A percentile compares a stretch with the other conserved stretches of the same genome.
Conservation (phyloP, 2,113 vertebrate genomes). For the Promerops cafer region DNA sequence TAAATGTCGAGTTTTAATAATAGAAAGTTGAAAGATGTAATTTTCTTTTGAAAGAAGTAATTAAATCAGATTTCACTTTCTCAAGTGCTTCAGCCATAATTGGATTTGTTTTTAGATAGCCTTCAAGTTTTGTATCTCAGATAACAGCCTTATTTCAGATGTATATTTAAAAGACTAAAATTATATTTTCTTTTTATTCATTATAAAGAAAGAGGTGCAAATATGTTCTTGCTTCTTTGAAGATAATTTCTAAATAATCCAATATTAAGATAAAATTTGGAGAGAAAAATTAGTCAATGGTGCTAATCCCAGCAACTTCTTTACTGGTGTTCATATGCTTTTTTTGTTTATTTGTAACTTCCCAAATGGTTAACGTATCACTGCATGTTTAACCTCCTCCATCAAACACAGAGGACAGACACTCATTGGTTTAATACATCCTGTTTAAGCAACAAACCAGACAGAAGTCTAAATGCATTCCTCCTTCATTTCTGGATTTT, state of each 20-base stretch:
- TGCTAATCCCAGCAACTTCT: background rate
- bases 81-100: background rate
- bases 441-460: background rate
- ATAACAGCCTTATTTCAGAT: background rate
- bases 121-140: background rate
- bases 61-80: slow-evolving; percentile 24
- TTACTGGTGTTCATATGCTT: background rate
- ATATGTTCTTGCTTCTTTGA: background rate
- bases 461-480: background rate
- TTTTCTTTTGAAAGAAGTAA: slow-evolving; percentile 3
- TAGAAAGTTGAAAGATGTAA: background rate
- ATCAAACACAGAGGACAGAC: background rate
- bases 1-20: background rate
- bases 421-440: background rate
- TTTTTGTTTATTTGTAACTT: background rate
- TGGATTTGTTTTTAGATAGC: background rate
- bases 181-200: background rate
- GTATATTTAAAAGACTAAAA: background rate
- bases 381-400: background rate
- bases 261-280: background rate
- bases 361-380: background rate
- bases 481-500: background rate
- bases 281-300: background rate
- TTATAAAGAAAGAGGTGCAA: background rate
- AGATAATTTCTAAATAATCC: background rate